A percentile compares a stretch with the other conserved stretches of the same genome.
Conservation (phyloP, 1,140 invertebrate genomes). For the Campoletis sonorensis region DNA sequence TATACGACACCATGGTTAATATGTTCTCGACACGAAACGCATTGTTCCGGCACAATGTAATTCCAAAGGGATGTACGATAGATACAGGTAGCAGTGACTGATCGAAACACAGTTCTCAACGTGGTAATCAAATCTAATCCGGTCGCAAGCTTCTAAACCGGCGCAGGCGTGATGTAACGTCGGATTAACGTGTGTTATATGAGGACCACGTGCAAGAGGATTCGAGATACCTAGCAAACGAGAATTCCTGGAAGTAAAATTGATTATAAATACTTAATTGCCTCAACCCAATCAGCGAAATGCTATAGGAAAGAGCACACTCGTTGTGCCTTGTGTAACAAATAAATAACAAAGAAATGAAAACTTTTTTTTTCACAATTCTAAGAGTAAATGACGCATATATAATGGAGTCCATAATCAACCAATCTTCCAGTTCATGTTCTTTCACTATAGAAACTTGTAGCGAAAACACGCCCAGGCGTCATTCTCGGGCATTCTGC, state of each 20-base stretch:
- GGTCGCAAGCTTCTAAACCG: slow-evolving; percentile 53
- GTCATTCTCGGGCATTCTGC: slow-evolving; percentile 6
- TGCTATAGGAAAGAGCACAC: too few species aligned
- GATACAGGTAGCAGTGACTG: slow-evolving; percentile 35
- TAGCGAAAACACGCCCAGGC: neutral
- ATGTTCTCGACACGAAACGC: slow-evolving; percentile 55
- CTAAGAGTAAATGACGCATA: neutral
- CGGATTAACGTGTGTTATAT: slow-evolving; percentile 54
- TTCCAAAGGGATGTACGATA: slow-evolving; percentile 57
- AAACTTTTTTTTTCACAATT: too few species aligned
- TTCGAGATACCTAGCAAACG: neutral
- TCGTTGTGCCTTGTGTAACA: too few species aligned
- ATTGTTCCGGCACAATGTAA: slow-evolving; percentile 52
- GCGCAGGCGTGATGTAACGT: slow-evolving; percentile 61
- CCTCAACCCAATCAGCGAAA: too few species aligned
- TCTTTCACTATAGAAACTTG: neutral
- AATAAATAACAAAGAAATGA: too few species aligned
- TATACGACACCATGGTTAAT: neutral
- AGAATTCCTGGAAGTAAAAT: too few species aligned
- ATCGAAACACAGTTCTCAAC: slow-evolving; percentile 48
- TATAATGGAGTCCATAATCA: neutral
- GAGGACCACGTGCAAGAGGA: neutral
- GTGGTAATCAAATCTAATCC: slow-evolving; percentile 69
- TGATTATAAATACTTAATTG: neutral
- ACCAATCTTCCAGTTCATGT: slow-evolving; percentile 1